Conservation (phyloP, 2,888 invertebrate species). For the Agrotis clavis region DNA sequence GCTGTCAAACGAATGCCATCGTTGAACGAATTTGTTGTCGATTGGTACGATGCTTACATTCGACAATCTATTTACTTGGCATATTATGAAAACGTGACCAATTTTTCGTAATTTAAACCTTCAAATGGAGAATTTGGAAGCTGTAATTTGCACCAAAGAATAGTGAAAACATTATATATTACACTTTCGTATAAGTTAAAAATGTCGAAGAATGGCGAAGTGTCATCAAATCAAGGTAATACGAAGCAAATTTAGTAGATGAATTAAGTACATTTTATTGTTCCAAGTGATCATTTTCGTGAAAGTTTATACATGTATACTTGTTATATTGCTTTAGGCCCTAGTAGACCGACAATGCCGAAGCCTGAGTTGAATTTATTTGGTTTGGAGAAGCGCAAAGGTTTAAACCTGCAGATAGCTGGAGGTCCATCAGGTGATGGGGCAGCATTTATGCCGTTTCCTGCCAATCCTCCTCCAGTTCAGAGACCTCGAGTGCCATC, state of each 20-base stretch:
- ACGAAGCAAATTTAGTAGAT: constrained; percentile 35
- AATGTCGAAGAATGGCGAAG: constrained; percentile 94
- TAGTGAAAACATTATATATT: constrained; percentile 72
- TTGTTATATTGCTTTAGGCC: constrained; percentile 77
- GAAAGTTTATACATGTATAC: neutral
- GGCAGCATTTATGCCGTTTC: constrained; percentile 90
- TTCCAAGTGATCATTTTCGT: neutral
- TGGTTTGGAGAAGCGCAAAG: constrained; percentile 90
- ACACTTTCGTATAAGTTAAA: constrained; percentile 76
- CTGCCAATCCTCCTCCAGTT: constrained; percentile 75
- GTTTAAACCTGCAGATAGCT: constrained; percentile 90
- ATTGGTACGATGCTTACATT: constrained; percentile 71
- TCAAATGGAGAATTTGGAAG: constrained; percentile 85
- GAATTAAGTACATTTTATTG: constrained; percentile 15
- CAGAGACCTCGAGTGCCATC: constrained; percentile 83
- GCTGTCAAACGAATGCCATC: constrained; percentile 59
- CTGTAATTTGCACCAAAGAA: constrained; percentile 78
- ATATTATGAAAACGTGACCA: constrained; percentile 79
- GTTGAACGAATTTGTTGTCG: constrained; percentile 68
- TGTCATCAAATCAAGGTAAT: constrained; percentile 92
- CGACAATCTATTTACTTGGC: constrained; percentile 68
- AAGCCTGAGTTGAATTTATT: constrained; percentile 88
- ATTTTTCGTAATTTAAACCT: constrained; percentile 69
- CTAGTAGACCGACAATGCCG: constrained; percentile 85
- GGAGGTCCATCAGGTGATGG: constrained; percentile 85